These are phyloP conservation scores for Erinaceus europaeus DNA, from an alignment of 2,113 vertebrate species.

Conservation along the genomic window DNA sequence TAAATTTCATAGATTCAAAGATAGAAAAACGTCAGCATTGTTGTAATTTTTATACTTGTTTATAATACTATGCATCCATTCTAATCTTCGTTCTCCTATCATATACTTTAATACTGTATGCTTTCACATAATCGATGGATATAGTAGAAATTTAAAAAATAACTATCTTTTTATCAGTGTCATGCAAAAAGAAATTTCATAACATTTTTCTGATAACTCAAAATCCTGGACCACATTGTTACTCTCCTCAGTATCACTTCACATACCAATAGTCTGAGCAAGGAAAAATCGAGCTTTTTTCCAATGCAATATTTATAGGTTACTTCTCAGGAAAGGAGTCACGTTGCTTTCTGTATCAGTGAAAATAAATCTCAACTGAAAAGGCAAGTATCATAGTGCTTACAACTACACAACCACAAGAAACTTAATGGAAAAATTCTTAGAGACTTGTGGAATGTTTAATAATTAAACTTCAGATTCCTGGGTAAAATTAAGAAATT, in stretches of 20 bases:
- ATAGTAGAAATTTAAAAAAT: too few species aligned
- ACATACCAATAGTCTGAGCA: neutral
- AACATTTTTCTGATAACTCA: neutral
- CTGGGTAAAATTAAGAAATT: neutral
- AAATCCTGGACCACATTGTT: neutral
- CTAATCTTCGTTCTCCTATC: too few species aligned
- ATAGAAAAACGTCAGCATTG: neutral
- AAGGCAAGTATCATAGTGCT: neutral
- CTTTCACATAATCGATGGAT: too few species aligned
- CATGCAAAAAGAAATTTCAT: neutral
- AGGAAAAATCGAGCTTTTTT: neutral
- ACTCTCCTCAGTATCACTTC: neutral
- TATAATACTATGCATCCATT: too few species aligned
- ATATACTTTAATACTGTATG: too few species aligned
- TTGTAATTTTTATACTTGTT: neutral
- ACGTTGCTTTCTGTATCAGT: neutral
- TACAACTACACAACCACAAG: neutral
- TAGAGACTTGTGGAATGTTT: too few species aligned
- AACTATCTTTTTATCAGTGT: neutral
- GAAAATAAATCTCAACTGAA: neutral
- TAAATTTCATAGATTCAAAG: neutral
- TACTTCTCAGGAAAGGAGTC: neutral
- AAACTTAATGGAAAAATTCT: neutral
- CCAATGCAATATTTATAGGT: neutral
- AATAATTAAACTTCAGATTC: neutral